Evolutionary conservation across 1,140 invertebrate genomes (phyloP).

Genomic region (Anoplolepis gracilipes): DNA sequence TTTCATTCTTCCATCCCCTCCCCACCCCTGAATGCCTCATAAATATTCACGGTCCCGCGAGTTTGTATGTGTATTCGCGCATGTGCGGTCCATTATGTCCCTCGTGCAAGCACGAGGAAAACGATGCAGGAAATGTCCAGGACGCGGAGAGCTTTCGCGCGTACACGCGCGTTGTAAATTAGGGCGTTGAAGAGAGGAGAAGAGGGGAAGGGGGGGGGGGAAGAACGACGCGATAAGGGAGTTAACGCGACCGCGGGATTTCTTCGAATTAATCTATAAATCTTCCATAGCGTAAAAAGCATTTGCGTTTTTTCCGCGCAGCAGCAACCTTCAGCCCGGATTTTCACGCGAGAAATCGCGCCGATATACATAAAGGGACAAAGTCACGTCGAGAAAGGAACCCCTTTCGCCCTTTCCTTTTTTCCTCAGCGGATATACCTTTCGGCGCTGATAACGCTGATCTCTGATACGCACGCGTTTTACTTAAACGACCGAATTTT

Average conservation of each 20-base stretch:
- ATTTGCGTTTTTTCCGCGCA: not conserved
- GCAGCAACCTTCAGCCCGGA: not conserved
- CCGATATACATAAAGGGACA: not conserved
- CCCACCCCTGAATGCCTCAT: slow-evolving; percentile 15
- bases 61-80: not conserved
- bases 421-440: not conserved
- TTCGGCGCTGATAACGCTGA: not conserved
- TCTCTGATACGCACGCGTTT: not conserved
- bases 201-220: not conserved
- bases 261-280: slow-evolving; percentile 51
- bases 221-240: slow-evolving; percentile 37
- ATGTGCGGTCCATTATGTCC: slow-evolving; percentile 42
- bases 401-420: not conserved
- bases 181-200: not conserved
- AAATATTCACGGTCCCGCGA: slow-evolving; percentile 52
- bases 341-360: slow-evolving; percentile 34
- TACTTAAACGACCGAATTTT: not conserved
- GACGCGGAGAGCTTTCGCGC: slow-evolving; percentile 31
- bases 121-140: slow-evolving; percentile 41
- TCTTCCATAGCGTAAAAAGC: slow-evolving; percentile 2
- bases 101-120: slow-evolving; percentile 21
- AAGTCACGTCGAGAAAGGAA: not conserved
- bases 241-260: slow-evolving; percentile 45
- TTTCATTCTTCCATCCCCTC: slow-evolving; percentile 25
- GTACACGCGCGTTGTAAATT: slow-evolving; percentile 55